These are phyloP conservation scores for Ceratotherium simum DNA, from an alignment of 2,113 vertebrate species.

Conservation along the genomic window DNA sequence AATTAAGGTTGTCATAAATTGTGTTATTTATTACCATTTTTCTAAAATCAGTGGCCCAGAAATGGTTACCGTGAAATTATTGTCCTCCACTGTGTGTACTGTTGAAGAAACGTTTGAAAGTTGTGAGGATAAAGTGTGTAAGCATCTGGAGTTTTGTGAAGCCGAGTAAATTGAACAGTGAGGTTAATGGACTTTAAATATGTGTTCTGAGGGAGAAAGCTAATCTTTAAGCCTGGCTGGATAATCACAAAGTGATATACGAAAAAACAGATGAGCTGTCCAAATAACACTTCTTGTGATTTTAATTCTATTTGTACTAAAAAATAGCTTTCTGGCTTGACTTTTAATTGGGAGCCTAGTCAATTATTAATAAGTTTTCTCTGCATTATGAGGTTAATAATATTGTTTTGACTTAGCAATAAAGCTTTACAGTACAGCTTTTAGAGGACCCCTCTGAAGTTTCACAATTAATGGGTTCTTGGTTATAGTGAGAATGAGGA, in stretches of 20 bases:
- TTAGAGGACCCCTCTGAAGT: neutral
- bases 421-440: neutral
- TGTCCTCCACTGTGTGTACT: neutral
- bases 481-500: neutral
- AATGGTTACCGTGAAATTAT: neutral
- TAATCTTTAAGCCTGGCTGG: neutral
- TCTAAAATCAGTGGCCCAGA: accelerated
- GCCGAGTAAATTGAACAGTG: neutral
- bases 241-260: neutral
- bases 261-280: neutral
- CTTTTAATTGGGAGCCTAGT: neutral
- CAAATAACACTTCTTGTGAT: neutral
- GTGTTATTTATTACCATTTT: neutral
- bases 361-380: neutral
- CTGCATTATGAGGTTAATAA: neutral
- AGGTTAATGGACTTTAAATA: neutral
- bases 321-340: neutral
- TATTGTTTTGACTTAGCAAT: neutral
- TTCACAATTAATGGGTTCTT: neutral
- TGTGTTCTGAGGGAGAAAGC: neutral
- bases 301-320: neutral
- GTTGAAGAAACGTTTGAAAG: neutral
- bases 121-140: accelerated
- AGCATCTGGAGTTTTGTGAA: neutral
- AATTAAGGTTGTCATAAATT: neutral